Base-by-base conservation (phyloP, 2,797 vertebrate species). In the Alauda arvensis region DNA sequence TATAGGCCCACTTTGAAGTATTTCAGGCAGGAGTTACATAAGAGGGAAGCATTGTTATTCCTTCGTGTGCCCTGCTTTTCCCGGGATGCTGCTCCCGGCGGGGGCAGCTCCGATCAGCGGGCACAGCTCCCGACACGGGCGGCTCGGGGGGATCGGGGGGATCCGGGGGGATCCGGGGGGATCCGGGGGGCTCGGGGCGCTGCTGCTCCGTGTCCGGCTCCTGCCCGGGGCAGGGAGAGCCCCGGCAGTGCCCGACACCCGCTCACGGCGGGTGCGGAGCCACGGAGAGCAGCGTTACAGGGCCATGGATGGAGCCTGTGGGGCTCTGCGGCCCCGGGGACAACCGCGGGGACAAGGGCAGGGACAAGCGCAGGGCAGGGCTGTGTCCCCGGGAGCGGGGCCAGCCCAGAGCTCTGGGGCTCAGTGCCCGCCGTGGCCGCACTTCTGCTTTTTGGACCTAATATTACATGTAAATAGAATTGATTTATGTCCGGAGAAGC, bases 21-120 rank as follows among this genome's bases (percentile, higher is more conserved):
- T 95, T 95, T 93, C 85, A 85, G 85, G 92, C 67, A 70, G n/a
- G 91, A 83, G 77, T 95, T 95, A 90, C 80, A 74, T 93, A 95
- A 95, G 92, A 85, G 57, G 56, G n/a, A 61, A 66, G 88, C 20
- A 85, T 79, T 94, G 91, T 91, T 90, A 66, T n/a, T 77, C 68
- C 68, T 82, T 40, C 87, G 65, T 17, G 61, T 85, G 90, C 87
- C 85, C 92, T 94, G 43, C 70, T 91, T 90, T 87, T 26, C 48
- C 79, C 0, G 7, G 87, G 88, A 46, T 63, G 26, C 68, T 18
- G 70, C 79, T 87, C 67, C 76, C 12, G 3, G 75, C 10, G 14
- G 34, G 40, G 77, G 76, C 68, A 16, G 40, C 40, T 40, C 40
- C 40, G 40, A 40, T 14, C 40, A 16, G 40, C 40, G 40, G 40